These are phyloP conservation scores for Microcebus griseorufus DNA, from an alignment of 2,113 vertebrate genomes.

Conservation along the genomic window DNA sequence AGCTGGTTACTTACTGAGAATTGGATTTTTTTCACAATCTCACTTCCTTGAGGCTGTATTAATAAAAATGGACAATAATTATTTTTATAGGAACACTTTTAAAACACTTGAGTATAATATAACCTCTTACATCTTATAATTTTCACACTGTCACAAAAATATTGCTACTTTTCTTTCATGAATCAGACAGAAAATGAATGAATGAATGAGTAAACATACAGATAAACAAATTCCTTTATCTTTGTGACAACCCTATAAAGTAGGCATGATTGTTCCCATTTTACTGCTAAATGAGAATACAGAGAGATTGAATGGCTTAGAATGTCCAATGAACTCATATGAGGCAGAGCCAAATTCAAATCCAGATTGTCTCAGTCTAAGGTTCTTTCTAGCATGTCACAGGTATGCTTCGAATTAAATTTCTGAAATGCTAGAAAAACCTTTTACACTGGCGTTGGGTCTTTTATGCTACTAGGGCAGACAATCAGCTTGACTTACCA, in stretches of 20 bases:
- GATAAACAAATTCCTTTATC: neutral
- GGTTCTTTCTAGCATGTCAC: neutral
- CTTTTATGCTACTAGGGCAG: neutral
- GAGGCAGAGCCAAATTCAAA: neutral
- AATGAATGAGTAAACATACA: neutral
- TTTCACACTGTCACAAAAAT: neutral
- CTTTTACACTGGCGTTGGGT: neutral
- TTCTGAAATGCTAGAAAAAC: neutral
- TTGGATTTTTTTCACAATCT: neutral
- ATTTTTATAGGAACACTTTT: constrained; percentile 16
- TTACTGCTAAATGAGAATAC: neutral
- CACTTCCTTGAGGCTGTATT: constrained; percentile 10
- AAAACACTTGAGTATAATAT: neutral
- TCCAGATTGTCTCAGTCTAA: neutral
- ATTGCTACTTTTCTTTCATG: neutral
- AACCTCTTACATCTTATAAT: neutral
- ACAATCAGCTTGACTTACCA: neutral
- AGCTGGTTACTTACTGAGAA: neutral
- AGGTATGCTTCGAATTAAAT: neutral
- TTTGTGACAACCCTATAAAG: neutral
- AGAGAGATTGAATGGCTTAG: neutral
- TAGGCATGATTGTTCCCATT: neutral
- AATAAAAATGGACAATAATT: constrained; percentile 30
- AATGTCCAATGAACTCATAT: neutral
- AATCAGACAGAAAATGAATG: neutral